Conservation (phyloP, 2,888 invertebrate species). For the Macropis europaea region DNA sequence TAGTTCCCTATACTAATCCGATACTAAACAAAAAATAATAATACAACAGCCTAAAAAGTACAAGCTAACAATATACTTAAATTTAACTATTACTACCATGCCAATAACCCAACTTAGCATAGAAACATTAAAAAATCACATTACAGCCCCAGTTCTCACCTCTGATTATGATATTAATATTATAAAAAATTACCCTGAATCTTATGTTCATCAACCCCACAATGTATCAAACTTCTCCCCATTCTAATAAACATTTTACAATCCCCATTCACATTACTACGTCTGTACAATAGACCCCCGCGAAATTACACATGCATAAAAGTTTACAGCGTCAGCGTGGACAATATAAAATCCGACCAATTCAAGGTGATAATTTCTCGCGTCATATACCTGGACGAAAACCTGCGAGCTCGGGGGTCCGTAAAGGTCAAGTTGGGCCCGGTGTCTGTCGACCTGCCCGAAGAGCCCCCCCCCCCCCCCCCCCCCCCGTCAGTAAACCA, state of each 20-base stretch:
- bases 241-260: not conserved
- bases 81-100: too few relatives aligned
- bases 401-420: slow-evolving; percentile 1
- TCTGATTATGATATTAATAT: too few relatives aligned
- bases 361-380: slow-evolving; percentile 27
- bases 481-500: slow-evolving; percentile 75
- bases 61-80: too few relatives aligned
- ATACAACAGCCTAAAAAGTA: too few relatives aligned
- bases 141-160: too few relatives aligned
- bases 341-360: slow-evolving; percentile 16
- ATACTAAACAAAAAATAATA: too few relatives aligned
- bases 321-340: slow-evolving; percentile 2
- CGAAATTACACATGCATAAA: slow-evolving; percentile 27
- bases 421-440: slow-evolving; percentile 29
- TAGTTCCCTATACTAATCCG: too few relatives aligned
- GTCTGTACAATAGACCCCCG: not conserved
- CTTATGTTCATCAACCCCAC: not conserved
- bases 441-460: slow-evolving; percentile 62
- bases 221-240: not conserved
- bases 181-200: not conserved
- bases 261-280: not conserved
- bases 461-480: slow-evolving; percentile 35
- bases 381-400: slow-evolving; percentile 34
- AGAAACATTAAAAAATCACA: too few relatives aligned
- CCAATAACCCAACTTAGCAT: too few relatives aligned